Conservation (phyloP, 2,797 vertebrate genomes). For the Gallinago stenura region DNA sequence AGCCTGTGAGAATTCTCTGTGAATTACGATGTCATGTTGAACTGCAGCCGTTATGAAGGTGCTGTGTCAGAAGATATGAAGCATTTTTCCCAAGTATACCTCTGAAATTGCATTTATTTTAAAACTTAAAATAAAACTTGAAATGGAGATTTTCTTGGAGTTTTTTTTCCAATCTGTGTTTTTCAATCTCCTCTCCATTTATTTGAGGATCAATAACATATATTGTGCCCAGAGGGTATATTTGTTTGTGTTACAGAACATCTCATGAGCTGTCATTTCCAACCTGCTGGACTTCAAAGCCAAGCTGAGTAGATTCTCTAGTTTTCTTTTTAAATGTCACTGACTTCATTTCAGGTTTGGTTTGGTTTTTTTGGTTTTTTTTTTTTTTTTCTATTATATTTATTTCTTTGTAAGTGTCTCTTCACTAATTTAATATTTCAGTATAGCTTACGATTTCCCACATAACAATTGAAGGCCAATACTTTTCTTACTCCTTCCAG, state of each 20-base stretch:
- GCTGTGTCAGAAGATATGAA: slow-evolving; percentile 46
- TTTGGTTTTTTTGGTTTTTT: not conserved
- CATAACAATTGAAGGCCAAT: not conserved
- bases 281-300: slow-evolving; percentile 56
- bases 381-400: not conserved
- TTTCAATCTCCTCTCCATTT: slow-evolving; percentile 66
- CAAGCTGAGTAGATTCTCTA: slow-evolving; percentile 51
- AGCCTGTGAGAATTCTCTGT: slow-evolving; percentile 59
- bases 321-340: slow-evolving; percentile 73
- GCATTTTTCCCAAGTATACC: not conserved
- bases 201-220: slow-evolving; percentile 58
- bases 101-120: slow-evolving; percentile 32
- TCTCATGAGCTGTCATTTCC: slow-evolving; percentile 53
- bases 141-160: slow-evolving; percentile 46
- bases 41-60: slow-evolving; percentile 54
- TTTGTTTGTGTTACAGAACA: slow-evolving; percentile 72
- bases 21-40: slow-evolving; percentile 49
- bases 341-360: slow-evolving; percentile 32
- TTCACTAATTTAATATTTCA: slow-evolving; percentile 18
- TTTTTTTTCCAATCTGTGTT: slow-evolving; percentile 57
- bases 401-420: slow-evolving; percentile 38
- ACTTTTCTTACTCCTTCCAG: not conserved
- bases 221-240: slow-evolving; percentile 41
- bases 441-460: not conserved
- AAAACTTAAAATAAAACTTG: slow-evolving; percentile 8